phyloP scores from a whole-genome alignment of 1,140 invertebrate genomes.

The Ips nitidus region DNA sequence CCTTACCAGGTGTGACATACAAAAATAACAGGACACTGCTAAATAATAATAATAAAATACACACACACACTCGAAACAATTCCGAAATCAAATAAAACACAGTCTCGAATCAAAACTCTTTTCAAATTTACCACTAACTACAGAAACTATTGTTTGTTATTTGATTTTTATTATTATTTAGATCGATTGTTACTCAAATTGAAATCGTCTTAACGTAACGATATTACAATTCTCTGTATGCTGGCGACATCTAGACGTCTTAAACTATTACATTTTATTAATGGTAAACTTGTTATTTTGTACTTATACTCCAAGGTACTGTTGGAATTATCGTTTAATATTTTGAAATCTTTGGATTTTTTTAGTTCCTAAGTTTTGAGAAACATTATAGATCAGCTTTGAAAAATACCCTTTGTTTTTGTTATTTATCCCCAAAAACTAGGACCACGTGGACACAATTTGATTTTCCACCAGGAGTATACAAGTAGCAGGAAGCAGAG shows the following conservation, averaged over 20 bases:
- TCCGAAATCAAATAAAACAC: no score
- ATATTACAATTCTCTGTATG: conserved; percentile 52
- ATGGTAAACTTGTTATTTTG: conserved; percentile 40
- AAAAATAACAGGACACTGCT: conserved; percentile 36
- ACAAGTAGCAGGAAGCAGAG: no score
- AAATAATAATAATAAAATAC: conserved; percentile 6
- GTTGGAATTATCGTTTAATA: conserved; percentile 32
- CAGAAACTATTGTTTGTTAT: no score
- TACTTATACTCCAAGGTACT: conserved; percentile 43
- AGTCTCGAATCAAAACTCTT: no score
- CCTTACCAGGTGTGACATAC: conserved; percentile 15
- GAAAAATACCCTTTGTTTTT: conserved; percentile 26
- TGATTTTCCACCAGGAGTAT: no score
- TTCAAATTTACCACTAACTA: no score
- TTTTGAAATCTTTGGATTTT: conserved; percentile 39
- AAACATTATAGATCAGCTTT: conserved; percentile 38
- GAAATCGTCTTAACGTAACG: conserved; percentile 7
- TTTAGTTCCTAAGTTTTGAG: conserved; percentile 49
- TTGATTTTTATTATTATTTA: no score
- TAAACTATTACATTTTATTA: conserved; percentile 24
- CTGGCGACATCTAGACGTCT: conserved; percentile 45
- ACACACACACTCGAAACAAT: conserved; percentile 5
- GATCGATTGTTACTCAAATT: no score
- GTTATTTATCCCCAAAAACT: not conserved
- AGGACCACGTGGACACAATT: no score